Evolutionary conservation across 2,797 vertebrate genomes (phyloP).

Genomic region (Fistularia tabacaria): DNA sequence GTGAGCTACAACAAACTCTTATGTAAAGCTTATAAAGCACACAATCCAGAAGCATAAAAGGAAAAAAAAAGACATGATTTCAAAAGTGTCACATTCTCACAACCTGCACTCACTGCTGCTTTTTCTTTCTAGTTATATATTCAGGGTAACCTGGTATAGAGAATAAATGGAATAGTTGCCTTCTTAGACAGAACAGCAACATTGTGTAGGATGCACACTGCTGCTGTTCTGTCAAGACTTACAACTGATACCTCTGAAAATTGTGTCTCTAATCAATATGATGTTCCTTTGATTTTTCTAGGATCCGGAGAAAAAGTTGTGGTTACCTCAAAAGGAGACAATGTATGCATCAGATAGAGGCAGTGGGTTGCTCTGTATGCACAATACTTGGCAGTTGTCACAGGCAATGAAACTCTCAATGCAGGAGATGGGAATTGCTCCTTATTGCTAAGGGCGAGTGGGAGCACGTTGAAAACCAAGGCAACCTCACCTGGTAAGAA

Average conservation of each 20-base stretch:
- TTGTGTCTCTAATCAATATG: conserved; percentile 1
- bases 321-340: neutral
- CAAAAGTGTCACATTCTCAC: conserved; percentile 1
- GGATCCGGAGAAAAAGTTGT: neutral
- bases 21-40: too few relatives aligned
- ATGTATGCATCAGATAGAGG: neutral
- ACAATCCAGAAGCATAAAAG: neutral
- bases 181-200: neutral
- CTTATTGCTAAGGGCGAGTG: neutral
- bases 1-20: neutral
- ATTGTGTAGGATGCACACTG: rapidly evolving
- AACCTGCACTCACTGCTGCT: neutral
- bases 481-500: too few relatives aligned
- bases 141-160: conserved; percentile 1
- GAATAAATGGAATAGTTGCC: conserved; percentile 9
- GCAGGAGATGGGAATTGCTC: neutral
- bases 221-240: neutral
- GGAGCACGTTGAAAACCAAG: neutral
- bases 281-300: neutral
- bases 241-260: neutral
- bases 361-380: neutral
- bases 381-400: neutral
- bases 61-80: conserved; percentile 1
- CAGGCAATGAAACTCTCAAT: too few relatives aligned
- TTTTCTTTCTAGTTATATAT: conserved; percentile 5